Base-by-base conservation (phyloP, 2,797 vertebrate genomes). In the Notolepis coatsorum region DNA sequence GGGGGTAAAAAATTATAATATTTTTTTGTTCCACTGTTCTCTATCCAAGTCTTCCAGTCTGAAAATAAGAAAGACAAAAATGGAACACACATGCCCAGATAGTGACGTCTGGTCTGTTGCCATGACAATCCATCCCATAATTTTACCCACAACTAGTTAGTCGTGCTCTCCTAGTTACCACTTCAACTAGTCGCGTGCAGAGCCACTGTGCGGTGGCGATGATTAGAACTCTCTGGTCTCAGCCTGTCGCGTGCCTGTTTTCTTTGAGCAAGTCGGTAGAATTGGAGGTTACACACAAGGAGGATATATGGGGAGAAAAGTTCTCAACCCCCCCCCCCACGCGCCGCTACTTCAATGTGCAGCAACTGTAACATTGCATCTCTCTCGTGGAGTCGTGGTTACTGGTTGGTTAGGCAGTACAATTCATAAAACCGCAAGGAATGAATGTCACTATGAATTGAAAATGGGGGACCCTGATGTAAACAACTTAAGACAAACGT, bases 91-190 rank as follows among this genome's bases (percentile, higher is more conserved):
- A 94, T 93, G 94, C 96, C 94, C 95, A 94, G 94, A 94, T 94
- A 93, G 95, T 96, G 95, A 96, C 96, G 95, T 96, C 94, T 95
- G 94, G 95, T 96, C 95, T 94, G 95, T 97, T 96, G 94, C 95
- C 95, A 92, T 94, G 94, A 94, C 94, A 94, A 96, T 96, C 87
- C 95, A 96, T 96, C 96, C 96, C 95, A 97, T 96, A 95, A 94
- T 93, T 91, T 93, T 84, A 86, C 73, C 90, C 90, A 90, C 90
- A 91, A 93, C 92, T 93, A 93, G 91, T 93, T 93, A 90, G 92
- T 91, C 89, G 76, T 84, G 85, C 83, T 84, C 79, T 57, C 68
- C 69, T 89, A 76, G 91, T 94, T 84, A 92, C 78, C 86, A 82
- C 77, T 85, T 86, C 42, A 75, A 91, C 92, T 90, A 92, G 89